Base-by-base conservation (phyloP, 2,888 invertebrate genomes). In the Dione vanillae region DNA sequence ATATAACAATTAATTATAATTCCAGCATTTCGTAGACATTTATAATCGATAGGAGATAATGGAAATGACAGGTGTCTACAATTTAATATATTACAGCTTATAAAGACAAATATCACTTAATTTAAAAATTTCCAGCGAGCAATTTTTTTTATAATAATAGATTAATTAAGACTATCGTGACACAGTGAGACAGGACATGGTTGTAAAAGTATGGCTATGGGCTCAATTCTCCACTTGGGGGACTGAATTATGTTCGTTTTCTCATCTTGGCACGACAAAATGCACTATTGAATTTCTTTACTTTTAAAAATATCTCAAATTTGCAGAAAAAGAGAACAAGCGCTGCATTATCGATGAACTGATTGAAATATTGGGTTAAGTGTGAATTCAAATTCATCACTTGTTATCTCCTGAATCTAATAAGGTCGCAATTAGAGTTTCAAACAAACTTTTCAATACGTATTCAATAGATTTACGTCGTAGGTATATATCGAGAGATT, bases 401-500 rank as follows among this genome's bases (percentile, higher is more conserved):
- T 27, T 27, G 2, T 27, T 3, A 3, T 20, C 10, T 1, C 19
- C 19, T 20, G 16, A 19, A 49, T 5, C 19, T 5, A 49, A 49
- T 20, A 19, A 19, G 2, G 19, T 20, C 19, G 19, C 49, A 6
- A 49, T 49, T 49, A 49, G 11, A 19, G 19, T 49, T 3, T 35
- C 7, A 56, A 16, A 40, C 37, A 56, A 56, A 9, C n/a, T 16
- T n/a, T 16, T 56, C 16, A 16, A 16, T n/a, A 45, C 20, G 12
- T 20, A n/a, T 20, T 61, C 14, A n/a, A 61, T n/a, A 61, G 41
- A 27, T 35, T 45, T 61, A 43, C 16, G 16, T 35, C 35, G 62
- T 62, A 27, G 5, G 5, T 2, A 64, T 56, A 69, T 54, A 20
- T 19, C 54, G 37, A 56, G 37, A 54, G 37, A 69, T 69, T 69